Percentiles rank a stretch among this genome's conserved stretches.
Conservation (phyloP, 2,888 invertebrate genomes). For the Pinctada fucata region DNA sequence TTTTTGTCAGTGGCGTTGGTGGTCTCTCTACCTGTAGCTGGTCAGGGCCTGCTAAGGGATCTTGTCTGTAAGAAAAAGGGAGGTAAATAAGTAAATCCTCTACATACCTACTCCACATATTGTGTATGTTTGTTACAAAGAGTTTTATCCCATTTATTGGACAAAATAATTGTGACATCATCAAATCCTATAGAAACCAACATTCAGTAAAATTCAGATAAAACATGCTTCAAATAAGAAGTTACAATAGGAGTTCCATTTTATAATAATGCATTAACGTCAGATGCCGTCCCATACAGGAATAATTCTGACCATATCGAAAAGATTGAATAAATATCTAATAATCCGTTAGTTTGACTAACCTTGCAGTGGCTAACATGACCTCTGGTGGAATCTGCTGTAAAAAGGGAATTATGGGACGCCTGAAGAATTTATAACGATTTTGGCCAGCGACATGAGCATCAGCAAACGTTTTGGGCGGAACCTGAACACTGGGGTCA, state of each 20-base stretch:
- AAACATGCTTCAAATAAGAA: too few relatives aligned
- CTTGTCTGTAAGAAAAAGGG: conserved; percentile 59
- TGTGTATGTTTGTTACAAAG: too few relatives aligned
- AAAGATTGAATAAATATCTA: too few relatives aligned
- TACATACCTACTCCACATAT: too few relatives aligned
- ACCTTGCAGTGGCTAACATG: conserved; percentile 72
- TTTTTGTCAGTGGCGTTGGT: conserved; percentile 72
- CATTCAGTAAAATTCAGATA: too few relatives aligned
- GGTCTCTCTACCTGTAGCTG: conserved; percentile 61
- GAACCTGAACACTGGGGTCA: conserved; percentile 72
- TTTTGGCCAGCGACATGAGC: conserved; percentile 71
- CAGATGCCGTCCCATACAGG: too few relatives aligned
- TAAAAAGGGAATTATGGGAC: conserved; percentile 75
- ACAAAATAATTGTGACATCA: too few relatives aligned
- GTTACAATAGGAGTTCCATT: too few relatives aligned
- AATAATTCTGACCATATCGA: too few relatives aligned
- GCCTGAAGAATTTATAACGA: conserved; percentile 72
- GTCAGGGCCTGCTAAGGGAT: conserved; percentile 68
- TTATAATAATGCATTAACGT: too few relatives aligned
- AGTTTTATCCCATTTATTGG: too few relatives aligned
- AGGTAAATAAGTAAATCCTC: neutral
- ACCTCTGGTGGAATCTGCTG: conserved; percentile 76
- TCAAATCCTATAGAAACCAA: too few relatives aligned
- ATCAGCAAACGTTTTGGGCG: conserved; percentile 61
- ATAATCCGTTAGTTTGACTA: conserved; percentile 17